Evolutionary conservation across 2,113 vertebrate genomes (phyloP).

Genomic region (Sander lucioperca): DNA sequence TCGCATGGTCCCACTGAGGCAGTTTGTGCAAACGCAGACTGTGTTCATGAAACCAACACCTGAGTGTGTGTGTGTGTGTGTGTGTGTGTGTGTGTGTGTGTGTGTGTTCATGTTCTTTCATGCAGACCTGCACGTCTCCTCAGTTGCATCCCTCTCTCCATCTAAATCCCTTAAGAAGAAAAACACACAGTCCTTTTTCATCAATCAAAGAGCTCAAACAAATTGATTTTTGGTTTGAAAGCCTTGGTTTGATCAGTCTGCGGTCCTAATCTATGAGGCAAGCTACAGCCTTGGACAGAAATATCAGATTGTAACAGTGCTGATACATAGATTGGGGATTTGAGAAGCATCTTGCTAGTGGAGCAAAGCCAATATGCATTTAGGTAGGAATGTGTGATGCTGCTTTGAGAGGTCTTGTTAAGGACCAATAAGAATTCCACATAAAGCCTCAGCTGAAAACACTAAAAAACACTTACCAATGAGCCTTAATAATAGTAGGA

Average conservation of each 20-base stretch:
- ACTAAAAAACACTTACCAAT: constrained; percentile 11
- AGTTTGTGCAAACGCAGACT: constrained; percentile 13
- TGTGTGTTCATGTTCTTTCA: background rate
- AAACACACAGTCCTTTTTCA: constrained; percentile 47
- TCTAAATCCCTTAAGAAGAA: constrained; percentile 51
- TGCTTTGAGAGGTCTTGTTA: constrained; percentile 36
- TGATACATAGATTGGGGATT: constrained; percentile 14
- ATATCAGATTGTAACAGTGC: background rate
- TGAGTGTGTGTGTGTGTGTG: constrained; percentile 4
- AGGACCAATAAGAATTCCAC: constrained; percentile 22
- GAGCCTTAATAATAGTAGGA: constrained; percentile 3
- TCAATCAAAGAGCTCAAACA: constrained; percentile 62
- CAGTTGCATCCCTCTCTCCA: constrained; percentile 17
- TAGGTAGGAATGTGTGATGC: constrained; percentile 10
- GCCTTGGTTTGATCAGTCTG: constrained; percentile 46
- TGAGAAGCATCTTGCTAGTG: background rate
- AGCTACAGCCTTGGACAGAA: background rate
- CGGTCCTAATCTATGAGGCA: constrained; percentile 38
- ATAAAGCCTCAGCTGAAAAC: constrained; percentile 4
- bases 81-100: background rate
- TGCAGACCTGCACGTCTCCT: constrained; percentile 10
- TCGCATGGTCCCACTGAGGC: background rate
- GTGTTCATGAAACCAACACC: constrained; percentile 44
- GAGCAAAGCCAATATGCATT: constrained; percentile 30
- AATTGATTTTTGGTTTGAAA: constrained; percentile 68